Evolutionary conservation across 2,113 vertebrate species (phyloP).

Genomic region (Hippopotamus amphibius): DNA sequence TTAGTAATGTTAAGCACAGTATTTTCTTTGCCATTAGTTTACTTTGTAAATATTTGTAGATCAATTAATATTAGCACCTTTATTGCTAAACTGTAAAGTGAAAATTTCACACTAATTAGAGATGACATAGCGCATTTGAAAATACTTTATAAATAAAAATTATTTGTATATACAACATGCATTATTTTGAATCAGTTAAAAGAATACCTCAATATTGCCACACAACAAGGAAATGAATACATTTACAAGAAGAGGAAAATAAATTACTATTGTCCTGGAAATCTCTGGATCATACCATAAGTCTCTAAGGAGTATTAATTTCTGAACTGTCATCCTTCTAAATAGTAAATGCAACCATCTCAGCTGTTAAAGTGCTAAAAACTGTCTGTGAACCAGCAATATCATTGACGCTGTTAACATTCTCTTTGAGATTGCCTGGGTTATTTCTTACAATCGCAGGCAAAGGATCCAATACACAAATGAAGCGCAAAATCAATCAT

Average conservation of each 20-base stretch:
- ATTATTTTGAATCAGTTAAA: conserved; percentile 7
- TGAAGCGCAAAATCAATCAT: not conserved
- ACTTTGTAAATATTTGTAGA: not conserved
- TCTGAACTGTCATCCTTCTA: conserved; percentile 40
- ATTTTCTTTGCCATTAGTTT: not conserved
- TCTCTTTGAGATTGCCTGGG: not conserved
- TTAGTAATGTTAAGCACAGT: not conserved
- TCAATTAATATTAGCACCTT: not conserved
- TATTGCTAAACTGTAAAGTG: not conserved
- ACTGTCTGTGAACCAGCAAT: not conserved
- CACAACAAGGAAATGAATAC: not conserved
- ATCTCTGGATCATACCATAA: conserved; percentile 3
- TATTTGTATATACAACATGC: not conserved
- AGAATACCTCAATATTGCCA: not conserved
- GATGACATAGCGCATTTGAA: not conserved
- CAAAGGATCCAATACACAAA: not conserved
- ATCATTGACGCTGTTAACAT: not conserved
- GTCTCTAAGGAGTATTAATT: not conserved
- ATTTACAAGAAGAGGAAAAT: conserved; percentile 17
- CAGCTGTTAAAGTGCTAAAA: conserved; percentile 4
- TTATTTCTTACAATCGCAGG: not conserved
- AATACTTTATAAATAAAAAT: not conserved
- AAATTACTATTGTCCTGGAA: not conserved
- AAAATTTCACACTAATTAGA: not conserved
- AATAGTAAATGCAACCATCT: not conserved